These are phyloP conservation scores for Bombylius major DNA, from an alignment of 2,888 invertebrate genomes.

Conservation along the genomic window DNA sequence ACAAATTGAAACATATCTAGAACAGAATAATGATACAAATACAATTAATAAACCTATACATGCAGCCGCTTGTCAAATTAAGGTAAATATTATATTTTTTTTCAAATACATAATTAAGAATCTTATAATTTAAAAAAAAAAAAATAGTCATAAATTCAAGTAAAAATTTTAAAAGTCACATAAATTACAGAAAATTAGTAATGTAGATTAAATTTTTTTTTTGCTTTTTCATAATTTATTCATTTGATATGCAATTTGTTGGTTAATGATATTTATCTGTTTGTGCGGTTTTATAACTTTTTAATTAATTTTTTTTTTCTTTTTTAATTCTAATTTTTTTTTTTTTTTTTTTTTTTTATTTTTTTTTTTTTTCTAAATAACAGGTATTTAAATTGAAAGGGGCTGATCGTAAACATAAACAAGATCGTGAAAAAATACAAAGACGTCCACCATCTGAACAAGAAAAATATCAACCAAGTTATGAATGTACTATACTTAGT, in stretches of 20 bases:
- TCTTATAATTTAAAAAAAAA: not conserved
- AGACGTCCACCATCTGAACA: constrained; percentile 70
- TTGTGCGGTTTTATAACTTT: too few species aligned
- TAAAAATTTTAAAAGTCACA: too few species aligned
- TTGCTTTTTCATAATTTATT: not conserved
- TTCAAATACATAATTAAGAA: not conserved
- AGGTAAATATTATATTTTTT: too few species aligned
- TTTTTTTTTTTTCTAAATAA: not conserved
- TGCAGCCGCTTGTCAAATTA: constrained; percentile 92
- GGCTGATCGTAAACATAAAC: constrained; percentile 93
- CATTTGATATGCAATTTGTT: too few species aligned
- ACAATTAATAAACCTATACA: constrained; percentile 53
- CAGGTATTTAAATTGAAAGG: constrained; percentile 82
- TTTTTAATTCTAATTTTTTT: too few species aligned
- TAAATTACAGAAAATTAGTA: too few species aligned
- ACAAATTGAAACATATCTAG: constrained; percentile 73
- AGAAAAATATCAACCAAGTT: constrained; percentile 90
- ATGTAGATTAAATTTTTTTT: not conserved
- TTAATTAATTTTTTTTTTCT: not conserved
- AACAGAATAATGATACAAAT: constrained; percentile 18
- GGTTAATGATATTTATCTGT: too few species aligned
- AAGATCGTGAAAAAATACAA: constrained; percentile 88
- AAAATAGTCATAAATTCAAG: too few species aligned
- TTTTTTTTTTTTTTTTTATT: not conserved
- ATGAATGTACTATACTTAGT: constrained; percentile 85